Evolutionary conservation across 2,797 vertebrate genomes (phyloP).

Genomic region (Rhinophrynus dorsalis): DNA sequence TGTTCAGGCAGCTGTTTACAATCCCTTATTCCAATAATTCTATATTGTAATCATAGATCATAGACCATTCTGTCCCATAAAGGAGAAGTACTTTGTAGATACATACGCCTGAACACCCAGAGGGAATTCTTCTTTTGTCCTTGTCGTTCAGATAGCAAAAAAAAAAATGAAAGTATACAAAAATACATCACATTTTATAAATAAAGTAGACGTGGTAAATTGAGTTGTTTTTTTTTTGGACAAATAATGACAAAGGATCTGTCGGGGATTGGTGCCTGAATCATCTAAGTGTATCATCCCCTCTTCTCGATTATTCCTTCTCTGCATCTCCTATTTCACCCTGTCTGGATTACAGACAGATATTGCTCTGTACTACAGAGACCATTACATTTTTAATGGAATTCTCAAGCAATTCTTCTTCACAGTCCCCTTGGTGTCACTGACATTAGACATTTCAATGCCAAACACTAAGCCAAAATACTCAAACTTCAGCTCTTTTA

Average conservation of each 20-base stretch:
- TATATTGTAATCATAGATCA: too few species aligned
- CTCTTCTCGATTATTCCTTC: constrained; percentile 50
- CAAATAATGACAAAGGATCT: constrained; percentile 52
- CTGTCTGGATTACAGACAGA: constrained; percentile 57
- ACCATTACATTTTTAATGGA: constrained; percentile 62
- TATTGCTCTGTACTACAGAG: constrained; percentile 47
- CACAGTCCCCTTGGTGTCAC: constrained; percentile 29
- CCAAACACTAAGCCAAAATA: constrained; percentile 29
- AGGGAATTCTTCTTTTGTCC: not conserved
- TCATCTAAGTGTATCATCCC: constrained; percentile 30
- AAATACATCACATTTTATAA: not conserved
- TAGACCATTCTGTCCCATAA: too few species aligned
- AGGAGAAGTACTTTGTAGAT: not conserved
- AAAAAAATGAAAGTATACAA: too few species aligned
- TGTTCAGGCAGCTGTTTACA: too few species aligned
- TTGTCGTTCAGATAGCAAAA: too few species aligned
- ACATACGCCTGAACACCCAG: not conserved
- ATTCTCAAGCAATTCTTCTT: constrained; percentile 53
- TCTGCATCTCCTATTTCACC: constrained; percentile 54
- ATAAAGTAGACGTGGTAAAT: constrained; percentile 42
- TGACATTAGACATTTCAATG: constrained; percentile 55
- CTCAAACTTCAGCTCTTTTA: not conserved
- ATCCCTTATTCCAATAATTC: too few species aligned
- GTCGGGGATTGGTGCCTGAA: constrained; percentile 55
- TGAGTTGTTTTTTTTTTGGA: constrained; percentile 56